Conservation (phyloP, 2,797 vertebrate genomes). For the Diceros bicornis region DNA sequence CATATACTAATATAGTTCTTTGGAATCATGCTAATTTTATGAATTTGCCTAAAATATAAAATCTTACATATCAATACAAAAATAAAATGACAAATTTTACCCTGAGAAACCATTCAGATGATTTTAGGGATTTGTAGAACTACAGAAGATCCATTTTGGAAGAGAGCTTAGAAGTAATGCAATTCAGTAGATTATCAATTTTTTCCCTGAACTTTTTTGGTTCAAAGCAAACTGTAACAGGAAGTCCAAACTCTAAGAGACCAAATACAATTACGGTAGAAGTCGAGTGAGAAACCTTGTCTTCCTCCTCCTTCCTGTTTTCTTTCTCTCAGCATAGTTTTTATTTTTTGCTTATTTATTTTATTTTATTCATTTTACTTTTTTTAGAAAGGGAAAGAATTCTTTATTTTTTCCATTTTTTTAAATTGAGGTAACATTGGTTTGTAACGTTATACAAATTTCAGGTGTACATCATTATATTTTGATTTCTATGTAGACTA, state of each 20-base stretch:
- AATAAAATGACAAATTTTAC: background rate
- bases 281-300: background rate
- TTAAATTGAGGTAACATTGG: no score
- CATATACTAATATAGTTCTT: background rate
- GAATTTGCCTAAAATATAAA: background rate
- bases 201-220: background rate
- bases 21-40: background rate
- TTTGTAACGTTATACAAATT: no score
- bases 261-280: background rate
- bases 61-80: background rate
- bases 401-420: no score
- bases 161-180: background rate
- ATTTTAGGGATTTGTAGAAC: constrained; percentile 1
- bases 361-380: no score
- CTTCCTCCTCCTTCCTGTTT: background rate
- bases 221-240: background rate
- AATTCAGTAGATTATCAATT: background rate
- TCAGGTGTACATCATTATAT: no score
- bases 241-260: background rate
- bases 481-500: no score
- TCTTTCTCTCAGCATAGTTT: background rate
- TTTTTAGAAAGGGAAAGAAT: no score
- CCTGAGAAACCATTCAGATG: background rate
- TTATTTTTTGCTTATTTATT: no score
- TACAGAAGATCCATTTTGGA: background rate